phyloP scores from a whole-genome alignment of 2,888 invertebrate species.

The Drosophila yooni region DNA sequence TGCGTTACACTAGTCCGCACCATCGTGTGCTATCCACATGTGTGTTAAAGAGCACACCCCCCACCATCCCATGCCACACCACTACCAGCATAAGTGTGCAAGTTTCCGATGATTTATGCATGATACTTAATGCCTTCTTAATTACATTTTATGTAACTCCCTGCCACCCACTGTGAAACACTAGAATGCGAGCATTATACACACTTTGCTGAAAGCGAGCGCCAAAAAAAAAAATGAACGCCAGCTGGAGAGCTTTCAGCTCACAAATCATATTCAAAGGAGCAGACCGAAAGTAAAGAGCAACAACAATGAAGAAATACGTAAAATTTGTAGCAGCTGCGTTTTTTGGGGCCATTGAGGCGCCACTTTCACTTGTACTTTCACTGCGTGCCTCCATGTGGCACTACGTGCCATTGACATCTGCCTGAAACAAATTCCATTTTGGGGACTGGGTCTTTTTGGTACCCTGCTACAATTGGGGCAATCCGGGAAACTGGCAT shows the following conservation, averaged over 20 bases:
- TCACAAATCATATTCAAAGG: constrained; percentile 70
- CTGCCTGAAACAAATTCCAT: constrained; percentile 45
- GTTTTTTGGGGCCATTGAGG: constrained; percentile 23
- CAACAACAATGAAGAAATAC: constrained; percentile 30
- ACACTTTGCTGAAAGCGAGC: constrained; percentile 50
- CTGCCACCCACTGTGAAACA: background rate
- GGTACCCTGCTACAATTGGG: constrained; percentile 17
- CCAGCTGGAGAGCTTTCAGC: constrained; percentile 45
- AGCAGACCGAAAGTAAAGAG: constrained; percentile 19
- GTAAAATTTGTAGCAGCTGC: constrained; percentile 69
- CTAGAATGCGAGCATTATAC: constrained; percentile 37
- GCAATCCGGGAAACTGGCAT: constrained; percentile 8
- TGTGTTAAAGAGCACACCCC: constrained; percentile 33
- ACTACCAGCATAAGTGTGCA: constrained; percentile 39
- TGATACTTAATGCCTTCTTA: constrained; percentile 80
- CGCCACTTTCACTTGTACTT: constrained; percentile 74
- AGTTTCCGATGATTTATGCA: constrained; percentile 75
- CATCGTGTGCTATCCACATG: constrained; percentile 36
- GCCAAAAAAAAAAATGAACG: constrained; percentile 24
- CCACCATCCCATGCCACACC: background rate
- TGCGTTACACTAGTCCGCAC: constrained; percentile 8
- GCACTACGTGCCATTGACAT: constrained; percentile 57
- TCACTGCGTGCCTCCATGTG: constrained; percentile 64
- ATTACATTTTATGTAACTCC: constrained; percentile 73
- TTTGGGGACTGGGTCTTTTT: constrained; percentile 17